A percentile compares a stretch with the other conserved stretches of the same genome.
Conservation (phyloP, 2,113 vertebrate genomes). For the Craseonycteris thonglongyai region DNA sequence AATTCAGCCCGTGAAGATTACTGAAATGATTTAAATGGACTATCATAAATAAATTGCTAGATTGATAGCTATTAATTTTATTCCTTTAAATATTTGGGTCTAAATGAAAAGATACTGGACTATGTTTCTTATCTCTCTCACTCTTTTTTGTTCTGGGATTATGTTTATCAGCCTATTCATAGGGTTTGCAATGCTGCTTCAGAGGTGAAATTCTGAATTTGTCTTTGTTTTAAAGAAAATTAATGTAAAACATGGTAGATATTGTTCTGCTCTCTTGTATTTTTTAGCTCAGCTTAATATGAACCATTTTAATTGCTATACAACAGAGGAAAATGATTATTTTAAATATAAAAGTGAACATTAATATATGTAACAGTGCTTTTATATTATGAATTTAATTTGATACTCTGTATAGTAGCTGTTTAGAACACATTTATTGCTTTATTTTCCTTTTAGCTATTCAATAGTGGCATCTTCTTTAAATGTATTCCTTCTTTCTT, state of each 20-base stretch:
- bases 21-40: background rate
- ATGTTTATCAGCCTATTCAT: background rate
- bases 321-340: background rate
- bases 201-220: too few relatives aligned
- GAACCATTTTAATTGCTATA: background rate
- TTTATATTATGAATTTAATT: background rate
- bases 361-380: background rate
- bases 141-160: background rate
- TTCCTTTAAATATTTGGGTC: background rate
- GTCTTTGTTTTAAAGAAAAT: too few relatives aligned
- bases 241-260: too few relatives aligned
- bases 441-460: background rate
- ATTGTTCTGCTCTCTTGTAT: background rate
- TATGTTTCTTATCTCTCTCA: background rate
- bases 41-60: background rate
- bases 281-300: background rate
- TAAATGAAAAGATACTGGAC: background rate
- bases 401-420: background rate
- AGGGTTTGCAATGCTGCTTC: too few relatives aligned
- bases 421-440: background rate
- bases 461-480: background rate
- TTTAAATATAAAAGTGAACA: background rate
- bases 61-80: background rate
- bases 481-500: background rate
- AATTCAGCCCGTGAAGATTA: background rate